Percentiles rank a stretch among this genome's conserved stretches.
These are phyloP conservation scores for Drosophila pandora DNA, from an alignment of 1,140 invertebrate species.

Conservation along the genomic window DNA sequence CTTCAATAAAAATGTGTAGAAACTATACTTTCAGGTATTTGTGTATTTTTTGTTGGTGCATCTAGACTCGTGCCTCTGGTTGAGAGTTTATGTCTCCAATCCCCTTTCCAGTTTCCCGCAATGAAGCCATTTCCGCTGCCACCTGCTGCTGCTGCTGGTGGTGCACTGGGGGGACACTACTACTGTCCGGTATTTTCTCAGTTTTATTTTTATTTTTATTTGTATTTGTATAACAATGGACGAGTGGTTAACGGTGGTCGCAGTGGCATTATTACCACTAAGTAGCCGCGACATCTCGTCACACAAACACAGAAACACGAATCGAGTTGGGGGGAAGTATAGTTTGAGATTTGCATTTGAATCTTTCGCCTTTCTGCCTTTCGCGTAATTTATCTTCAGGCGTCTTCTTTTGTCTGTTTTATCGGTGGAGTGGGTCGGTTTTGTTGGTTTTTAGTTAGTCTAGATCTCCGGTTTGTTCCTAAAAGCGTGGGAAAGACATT, in stretches of 20 bases:
- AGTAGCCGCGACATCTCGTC: constrained; percentile 47
- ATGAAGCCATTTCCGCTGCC: constrained; percentile 64
- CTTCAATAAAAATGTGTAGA: too few relatives aligned
- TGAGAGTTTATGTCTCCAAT: not conserved
- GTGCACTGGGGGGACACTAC: not conserved
- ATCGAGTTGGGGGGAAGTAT: too few relatives aligned
- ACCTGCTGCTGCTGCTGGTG: constrained; percentile 30
- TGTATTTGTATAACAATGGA: constrained; percentile 36
- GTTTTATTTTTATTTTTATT: not conserved
- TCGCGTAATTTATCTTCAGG: constrained; percentile 61
- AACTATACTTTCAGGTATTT: too few relatives aligned
- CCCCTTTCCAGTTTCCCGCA: not conserved
- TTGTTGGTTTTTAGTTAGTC: not conserved
- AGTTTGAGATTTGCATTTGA: constrained; percentile 43
- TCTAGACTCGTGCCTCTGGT: constrained; percentile 7
- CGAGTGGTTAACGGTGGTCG: constrained; percentile 49
- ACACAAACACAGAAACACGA: constrained; percentile 55
- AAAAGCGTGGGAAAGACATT: constrained; percentile 68
- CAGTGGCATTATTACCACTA: constrained; percentile 50
- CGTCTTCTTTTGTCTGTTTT: constrained; percentile 10
- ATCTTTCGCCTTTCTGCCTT: constrained; percentile 39
- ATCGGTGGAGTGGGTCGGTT: not conserved
- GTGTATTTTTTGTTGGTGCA: too few relatives aligned
- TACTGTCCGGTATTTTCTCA: constrained; percentile 1
- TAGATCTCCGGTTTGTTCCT: constrained; percentile 34